A percentile compares a stretch with the other conserved stretches of the same genome.
Evolutionary conservation across 2,113 vertebrate genomes (phyloP).

Genomic region (Zosterops japonicus): DNA sequence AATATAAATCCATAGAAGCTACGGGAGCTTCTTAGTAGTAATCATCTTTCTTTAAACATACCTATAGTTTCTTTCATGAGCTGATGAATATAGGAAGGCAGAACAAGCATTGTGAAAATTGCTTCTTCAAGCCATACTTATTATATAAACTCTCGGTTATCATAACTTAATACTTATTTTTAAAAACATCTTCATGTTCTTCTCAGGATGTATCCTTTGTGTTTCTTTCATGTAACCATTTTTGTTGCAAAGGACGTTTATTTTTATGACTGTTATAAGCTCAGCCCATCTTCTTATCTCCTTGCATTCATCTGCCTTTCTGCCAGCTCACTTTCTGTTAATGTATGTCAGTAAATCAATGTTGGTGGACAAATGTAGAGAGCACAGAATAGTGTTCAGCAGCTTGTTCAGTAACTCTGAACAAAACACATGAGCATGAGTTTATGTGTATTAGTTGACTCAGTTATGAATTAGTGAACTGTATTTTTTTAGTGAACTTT

Average conservation of each 20-base stretch:
- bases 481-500: background rate
- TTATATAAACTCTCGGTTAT: background rate
- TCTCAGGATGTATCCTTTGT: rapidly evolving
- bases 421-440: no score
- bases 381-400: background rate
- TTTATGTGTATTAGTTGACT: background rate
- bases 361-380: background rate
- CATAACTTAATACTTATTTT: background rate
- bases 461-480: background rate
- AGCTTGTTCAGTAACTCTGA: background rate
- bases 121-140: background rate
- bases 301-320: background rate
- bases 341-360: background rate
- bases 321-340: background rate
- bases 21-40: background rate
- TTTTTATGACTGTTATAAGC: background rate
- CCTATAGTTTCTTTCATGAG: background rate
- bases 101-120: background rate
- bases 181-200: background rate
- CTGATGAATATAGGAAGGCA: background rate
- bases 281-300: background rate
- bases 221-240: background rate
- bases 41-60: background rate
- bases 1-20: background rate
- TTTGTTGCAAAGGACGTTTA: background rate